These are phyloP conservation scores for Rousettus madagascariensis DNA, from an alignment of 2,797 vertebrate species.

Conservation along the genomic window DNA sequence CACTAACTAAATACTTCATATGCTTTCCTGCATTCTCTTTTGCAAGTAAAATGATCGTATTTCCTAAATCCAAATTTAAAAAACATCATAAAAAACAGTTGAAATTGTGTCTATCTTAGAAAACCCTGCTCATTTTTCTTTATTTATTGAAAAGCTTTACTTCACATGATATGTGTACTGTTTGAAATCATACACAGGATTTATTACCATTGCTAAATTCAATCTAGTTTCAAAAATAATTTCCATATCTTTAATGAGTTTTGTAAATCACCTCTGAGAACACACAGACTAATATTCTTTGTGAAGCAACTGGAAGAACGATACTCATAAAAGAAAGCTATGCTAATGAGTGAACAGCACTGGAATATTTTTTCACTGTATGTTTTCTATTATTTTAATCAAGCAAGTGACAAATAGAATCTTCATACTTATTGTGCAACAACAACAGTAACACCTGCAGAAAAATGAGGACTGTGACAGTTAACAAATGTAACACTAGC, in stretches of 20 bases:
- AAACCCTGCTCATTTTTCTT: constrained; percentile 22
- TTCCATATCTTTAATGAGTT: constrained; percentile 76
- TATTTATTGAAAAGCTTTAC: constrained; percentile 61
- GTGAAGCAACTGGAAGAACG: constrained; percentile 56
- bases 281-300: constrained; percentile 67
- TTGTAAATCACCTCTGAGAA: constrained; percentile 71
- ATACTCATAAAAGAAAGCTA: constrained; percentile 56
- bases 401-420: constrained; percentile 76
- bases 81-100: not conserved
- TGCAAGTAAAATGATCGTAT: not conserved
- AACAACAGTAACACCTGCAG: constrained; percentile 69
- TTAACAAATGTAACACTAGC: constrained; percentile 64
- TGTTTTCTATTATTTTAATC: constrained; percentile 71
- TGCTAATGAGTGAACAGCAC: constrained; percentile 70
- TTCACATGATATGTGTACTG: constrained; percentile 1
- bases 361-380: constrained; percentile 69
- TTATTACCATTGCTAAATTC: constrained; percentile 64
- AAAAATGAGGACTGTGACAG: constrained; percentile 66
- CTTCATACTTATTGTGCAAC: constrained; percentile 60
- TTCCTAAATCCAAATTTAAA: constrained; percentile 31
- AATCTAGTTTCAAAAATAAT: constrained; percentile 76
- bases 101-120: constrained; percentile 13
- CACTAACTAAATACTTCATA: not conserved
- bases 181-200: constrained; percentile 61
- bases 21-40: not conserved